Conservation (phyloP, 2,797 vertebrate genomes). For the Pseudochirops corinnae region DNA sequence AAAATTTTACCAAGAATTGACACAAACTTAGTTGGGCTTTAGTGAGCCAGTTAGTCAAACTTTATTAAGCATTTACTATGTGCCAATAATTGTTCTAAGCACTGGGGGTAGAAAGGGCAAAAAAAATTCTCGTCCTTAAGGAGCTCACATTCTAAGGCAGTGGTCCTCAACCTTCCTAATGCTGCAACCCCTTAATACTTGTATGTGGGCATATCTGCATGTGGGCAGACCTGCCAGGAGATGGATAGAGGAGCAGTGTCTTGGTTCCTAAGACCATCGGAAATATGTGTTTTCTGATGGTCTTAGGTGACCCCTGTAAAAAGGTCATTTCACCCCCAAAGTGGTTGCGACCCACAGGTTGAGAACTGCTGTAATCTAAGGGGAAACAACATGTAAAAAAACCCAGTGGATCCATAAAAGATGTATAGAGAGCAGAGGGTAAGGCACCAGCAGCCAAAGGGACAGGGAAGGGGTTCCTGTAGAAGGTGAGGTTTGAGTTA, state of each 20-base stretch:
- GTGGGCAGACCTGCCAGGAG: too few relatives aligned
- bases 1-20: background rate
- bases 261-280: too few relatives aligned
- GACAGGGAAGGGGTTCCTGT: background rate
- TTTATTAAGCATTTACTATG: background rate
- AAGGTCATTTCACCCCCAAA: too few relatives aligned
- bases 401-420: background rate
- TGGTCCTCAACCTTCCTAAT: too few relatives aligned
- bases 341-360: too few relatives aligned
- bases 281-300: too few relatives aligned
- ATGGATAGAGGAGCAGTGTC: too few relatives aligned
- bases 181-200: too few relatives aligned
- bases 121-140: background rate
- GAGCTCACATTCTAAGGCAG: background rate
- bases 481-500: background rate
- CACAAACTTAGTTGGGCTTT: background rate
- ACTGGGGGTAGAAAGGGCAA: background rate
- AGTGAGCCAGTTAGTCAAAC: background rate
- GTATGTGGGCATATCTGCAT: too few relatives aligned
- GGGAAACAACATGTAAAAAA: background rate
- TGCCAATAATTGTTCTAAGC: background rate
- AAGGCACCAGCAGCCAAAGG: background rate
- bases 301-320: too few relatives aligned
- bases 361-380: background rate
- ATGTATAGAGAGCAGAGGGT: background rate